phyloP scores from a whole-genome alignment of 1,140 invertebrate species.

The Xylocopa sonorina region DNA sequence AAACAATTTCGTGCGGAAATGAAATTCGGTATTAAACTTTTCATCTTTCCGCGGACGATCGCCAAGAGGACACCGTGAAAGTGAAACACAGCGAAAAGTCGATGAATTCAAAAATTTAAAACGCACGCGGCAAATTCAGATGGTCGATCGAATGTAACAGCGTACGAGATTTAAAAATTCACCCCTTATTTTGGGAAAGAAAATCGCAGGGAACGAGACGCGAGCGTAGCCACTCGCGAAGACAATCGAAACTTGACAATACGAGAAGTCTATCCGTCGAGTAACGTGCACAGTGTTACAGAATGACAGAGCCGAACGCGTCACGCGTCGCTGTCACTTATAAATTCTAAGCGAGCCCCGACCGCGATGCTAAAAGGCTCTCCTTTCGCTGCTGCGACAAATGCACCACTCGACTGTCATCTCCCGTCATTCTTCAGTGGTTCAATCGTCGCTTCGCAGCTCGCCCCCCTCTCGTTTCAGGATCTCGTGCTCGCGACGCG shows the following conservation, averaged over 20 bases:
- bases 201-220: too few relatives aligned
- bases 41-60: not conserved
- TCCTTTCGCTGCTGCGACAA: constrained; percentile 37
- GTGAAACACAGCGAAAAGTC: too few relatives aligned
- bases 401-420: constrained; percentile 55
- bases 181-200: too few relatives aligned
- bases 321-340: constrained; percentile 33
- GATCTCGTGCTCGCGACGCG: constrained; percentile 15
- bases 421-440: constrained; percentile 52
- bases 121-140: too few relatives aligned
- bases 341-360: constrained; percentile 43
- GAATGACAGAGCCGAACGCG: constrained; percentile 22
- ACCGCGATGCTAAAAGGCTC: constrained; percentile 53
- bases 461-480: constrained; percentile 36
- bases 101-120: too few relatives aligned
- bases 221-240: not conserved
- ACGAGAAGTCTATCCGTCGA: not conserved
- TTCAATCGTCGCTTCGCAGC: constrained; percentile 53
- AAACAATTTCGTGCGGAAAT: not conserved
- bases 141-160: too few relatives aligned
- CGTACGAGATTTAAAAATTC: too few relatives aligned
- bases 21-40: not conserved
- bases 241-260: constrained; percentile 16
- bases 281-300: constrained; percentile 10
- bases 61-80: too few relatives aligned